Percentiles rank a stretch among this genome's conserved stretches.
Evolutionary conservation across 2,888 invertebrate species (phyloP).

Genomic region (Phyllotreta cruciferae): DNA sequence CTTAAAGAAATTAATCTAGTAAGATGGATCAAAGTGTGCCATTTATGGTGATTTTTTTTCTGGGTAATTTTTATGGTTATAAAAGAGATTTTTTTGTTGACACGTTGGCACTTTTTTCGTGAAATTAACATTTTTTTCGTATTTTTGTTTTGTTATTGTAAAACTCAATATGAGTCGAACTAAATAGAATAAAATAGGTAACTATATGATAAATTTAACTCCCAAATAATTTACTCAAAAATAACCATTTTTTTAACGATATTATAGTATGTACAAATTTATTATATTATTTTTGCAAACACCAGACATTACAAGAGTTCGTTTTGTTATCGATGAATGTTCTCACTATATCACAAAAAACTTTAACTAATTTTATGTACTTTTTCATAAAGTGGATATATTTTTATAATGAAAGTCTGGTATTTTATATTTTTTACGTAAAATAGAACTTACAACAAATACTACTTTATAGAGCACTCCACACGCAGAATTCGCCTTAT

Average conservation of each 20-base stretch:
- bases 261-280: slow-evolving; percentile 1
- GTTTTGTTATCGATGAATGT: slow-evolving; percentile 14
- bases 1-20: slow-evolving; percentile 11
- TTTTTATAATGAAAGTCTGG: slow-evolving; percentile 1
- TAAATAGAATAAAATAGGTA: slow-evolving; percentile 19
- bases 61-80: slow-evolving; percentile 2
- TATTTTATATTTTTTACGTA: slow-evolving; percentile 16
- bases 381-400: background rate
- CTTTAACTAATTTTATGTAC: background rate
- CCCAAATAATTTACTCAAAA: slow-evolving; percentile 13
- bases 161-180: slow-evolving; percentile 27
- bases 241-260: slow-evolving; percentile 6
- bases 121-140: no score
- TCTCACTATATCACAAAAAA: slow-evolving; percentile 12
- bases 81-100: slow-evolving; percentile 3
- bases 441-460: slow-evolving; percentile 16
- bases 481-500: slow-evolving; percentile 8
- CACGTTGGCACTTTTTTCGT: slow-evolving; percentile 14
- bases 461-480: slow-evolving; percentile 10
- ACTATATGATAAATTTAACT: slow-evolving; percentile 10
- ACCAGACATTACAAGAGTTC: slow-evolving; percentile 4
- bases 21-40: slow-evolving; percentile 1
- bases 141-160: background rate
- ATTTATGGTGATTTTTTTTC: background rate
- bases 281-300: slow-evolving; percentile 11